Conservation (phyloP, 1,140 invertebrate genomes). For the Drosophila sechellia region DNA sequence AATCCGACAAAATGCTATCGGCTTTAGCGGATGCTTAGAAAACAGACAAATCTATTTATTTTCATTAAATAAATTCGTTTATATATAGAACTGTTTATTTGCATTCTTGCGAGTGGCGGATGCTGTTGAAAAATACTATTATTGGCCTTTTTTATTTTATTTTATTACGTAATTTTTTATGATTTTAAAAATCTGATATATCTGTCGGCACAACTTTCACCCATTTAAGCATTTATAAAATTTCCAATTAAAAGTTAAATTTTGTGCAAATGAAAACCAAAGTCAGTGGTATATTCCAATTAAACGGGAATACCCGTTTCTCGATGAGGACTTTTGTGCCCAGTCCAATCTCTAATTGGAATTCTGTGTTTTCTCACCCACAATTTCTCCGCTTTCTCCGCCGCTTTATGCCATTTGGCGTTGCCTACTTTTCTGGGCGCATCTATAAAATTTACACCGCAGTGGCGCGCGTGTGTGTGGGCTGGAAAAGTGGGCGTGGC, state of each 20-base stretch:
- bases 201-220: neutral
- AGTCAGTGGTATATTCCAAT: constrained; percentile 26
- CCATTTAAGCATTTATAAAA: constrained; percentile 1
- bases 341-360: constrained; percentile 36
- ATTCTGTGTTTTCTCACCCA: constrained; percentile 32
- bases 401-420: constrained; percentile 41
- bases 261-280: constrained; percentile 2
- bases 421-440: constrained; percentile 71
- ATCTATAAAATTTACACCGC: constrained; percentile 75
- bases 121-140: too few species aligned
- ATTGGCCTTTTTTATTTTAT: neutral
- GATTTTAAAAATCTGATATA: neutral
- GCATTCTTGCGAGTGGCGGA: too few species aligned
- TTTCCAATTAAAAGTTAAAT: constrained; percentile 39
- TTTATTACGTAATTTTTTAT: neutral
- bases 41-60: constrained; percentile 33
- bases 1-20: constrained; percentile 23
- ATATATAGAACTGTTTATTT: constrained; percentile 10
- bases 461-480: constrained; percentile 19
- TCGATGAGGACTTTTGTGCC: constrained; percentile 14
- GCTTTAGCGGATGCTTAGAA: constrained; percentile 17
- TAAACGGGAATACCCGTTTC: constrained; percentile 14
- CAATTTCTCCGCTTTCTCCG: constrained; percentile 9
- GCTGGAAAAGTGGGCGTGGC: constrained; percentile 11
- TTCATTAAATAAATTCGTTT: constrained; percentile 22